Evolutionary conservation across 2,797 vertebrate species (phyloP), one percentile per base, ranked within the genome.

Genomic region (Tiaroga cobitis): DNA sequence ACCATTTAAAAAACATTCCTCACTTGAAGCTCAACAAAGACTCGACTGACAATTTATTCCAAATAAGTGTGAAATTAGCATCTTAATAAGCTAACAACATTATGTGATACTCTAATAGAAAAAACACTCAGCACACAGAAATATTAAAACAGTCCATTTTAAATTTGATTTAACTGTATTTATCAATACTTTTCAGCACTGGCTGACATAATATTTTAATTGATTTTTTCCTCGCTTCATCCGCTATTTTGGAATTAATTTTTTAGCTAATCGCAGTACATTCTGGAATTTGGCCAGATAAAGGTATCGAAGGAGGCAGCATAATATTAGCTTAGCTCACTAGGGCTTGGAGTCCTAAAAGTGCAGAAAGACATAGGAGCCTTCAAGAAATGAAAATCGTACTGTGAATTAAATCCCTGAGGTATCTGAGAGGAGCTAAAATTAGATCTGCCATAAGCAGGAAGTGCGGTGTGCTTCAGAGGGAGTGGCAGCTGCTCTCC

Each of bases 381-480:
- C 63, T 67, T 69, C 26, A 26, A 51, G 32, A 32, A 37, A 81
- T 37, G 29, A 76, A 76, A 77, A 37, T 51, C 68, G 46, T 13
- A 10, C 18, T 11, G 43, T 83, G 73, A 69, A 68, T 69, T 19
- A 83, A 83, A 83, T 83, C 41, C 63, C 43, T 51, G 61, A 54
- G 32, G 61, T 76, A 39, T 76, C 10, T 51, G 46, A 81, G 80
- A 81, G 61, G 24, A 77, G 72, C 73, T 78, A 73, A 61, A 77
- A 65, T 49, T 83, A 51, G 32, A 82, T 21, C 65, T 65, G 51
- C 37, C 72, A 29, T 29, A 41, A 78, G 75, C 75, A 78, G 54
- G 37, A 78, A 41, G 51, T 56, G 19, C 19, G 67, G 49, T 49
- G 79, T 7, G 81, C 15, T 43, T 43, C 5, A 63, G 13, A 46